Evolutionary conservation across 2,113 vertebrate genomes (phyloP).

Genomic region (Embiotoca jacksoni): DNA sequence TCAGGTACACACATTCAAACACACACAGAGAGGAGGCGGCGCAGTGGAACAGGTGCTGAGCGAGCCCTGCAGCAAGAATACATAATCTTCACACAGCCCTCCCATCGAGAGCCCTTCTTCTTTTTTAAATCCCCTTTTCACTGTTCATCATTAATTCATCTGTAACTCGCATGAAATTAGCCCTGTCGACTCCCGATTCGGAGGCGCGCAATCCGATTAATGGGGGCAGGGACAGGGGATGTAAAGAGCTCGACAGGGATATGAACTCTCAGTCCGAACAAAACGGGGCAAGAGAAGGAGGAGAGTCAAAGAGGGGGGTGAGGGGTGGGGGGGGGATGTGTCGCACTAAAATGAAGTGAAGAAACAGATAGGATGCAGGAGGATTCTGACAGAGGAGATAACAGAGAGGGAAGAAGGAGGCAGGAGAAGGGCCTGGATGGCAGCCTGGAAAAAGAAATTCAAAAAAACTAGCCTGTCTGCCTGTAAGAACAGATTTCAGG

Average conservation of each 20-base stretch:
- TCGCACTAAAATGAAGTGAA: not conserved
- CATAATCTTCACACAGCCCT: slow-evolving; percentile 76
- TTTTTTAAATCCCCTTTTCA: slow-evolving; percentile 75
- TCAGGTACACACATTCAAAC: slow-evolving; percentile 34
- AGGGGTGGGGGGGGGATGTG: not conserved
- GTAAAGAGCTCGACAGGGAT: slow-evolving; percentile 60
- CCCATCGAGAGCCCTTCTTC: slow-evolving; percentile 70
- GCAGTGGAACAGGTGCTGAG: slow-evolving; percentile 76
- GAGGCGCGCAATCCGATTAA: slow-evolving; percentile 74
- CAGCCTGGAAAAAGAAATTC: slow-evolving; percentile 31
- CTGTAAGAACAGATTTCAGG: slow-evolving; percentile 12
- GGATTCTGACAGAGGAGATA: slow-evolving; percentile 41
- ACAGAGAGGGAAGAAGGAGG: slow-evolving; percentile 1
- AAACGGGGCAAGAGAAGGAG: slow-evolving; percentile 31
- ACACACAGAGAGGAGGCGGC: slow-evolving; percentile 37
- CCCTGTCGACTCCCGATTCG: slow-evolving; percentile 68
- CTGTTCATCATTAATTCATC: slow-evolving; percentile 81
- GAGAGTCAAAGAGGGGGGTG: slow-evolving; percentile 6
- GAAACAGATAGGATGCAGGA: slow-evolving; percentile 17
- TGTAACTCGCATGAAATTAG: slow-evolving; percentile 83
- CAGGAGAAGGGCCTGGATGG: slow-evolving; percentile 15
- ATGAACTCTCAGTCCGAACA: slow-evolving; percentile 48
- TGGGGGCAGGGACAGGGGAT: slow-evolving; percentile 56
- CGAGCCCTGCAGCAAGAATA: slow-evolving; percentile 76
- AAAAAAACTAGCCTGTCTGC: slow-evolving; percentile 20